Evolutionary conservation across 64 coral and sea anemone species (phyloP).

Genomic region (Actinia equina): DNA sequence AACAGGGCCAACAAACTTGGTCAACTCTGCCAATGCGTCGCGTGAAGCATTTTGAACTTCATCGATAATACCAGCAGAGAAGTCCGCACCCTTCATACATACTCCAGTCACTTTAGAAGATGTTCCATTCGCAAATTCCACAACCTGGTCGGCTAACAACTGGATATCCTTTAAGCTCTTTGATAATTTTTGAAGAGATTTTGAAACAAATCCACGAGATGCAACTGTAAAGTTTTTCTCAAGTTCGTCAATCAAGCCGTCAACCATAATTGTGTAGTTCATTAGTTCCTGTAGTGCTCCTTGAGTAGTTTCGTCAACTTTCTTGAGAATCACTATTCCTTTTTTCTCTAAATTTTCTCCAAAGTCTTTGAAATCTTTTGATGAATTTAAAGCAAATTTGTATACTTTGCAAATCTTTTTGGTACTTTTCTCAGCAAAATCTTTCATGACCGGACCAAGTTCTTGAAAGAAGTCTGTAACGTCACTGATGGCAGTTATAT

Average conservation of each 20-base stretch:
- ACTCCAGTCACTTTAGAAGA: conserved; percentile 48
- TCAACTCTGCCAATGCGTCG: conserved; percentile 46
- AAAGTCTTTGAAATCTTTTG: conserved; percentile 55
- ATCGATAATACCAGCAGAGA: conserved; percentile 71
- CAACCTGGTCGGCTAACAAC: conserved; percentile 43
- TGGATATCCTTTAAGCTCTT: conserved; percentile 46
- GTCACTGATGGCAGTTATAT: conserved; percentile 64
- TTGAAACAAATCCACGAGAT: conserved; percentile 54
- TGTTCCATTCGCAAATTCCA: conserved; percentile 72
- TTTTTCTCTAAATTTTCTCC: conserved; percentile 63
- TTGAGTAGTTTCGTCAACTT: conserved; percentile 52
- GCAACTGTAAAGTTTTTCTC: conserved; percentile 62
- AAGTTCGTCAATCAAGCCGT: conserved; percentile 65
- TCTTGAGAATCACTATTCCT: conserved; percentile 22
- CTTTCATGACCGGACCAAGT: conserved; percentile 29
- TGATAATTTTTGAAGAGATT: conserved; percentile 58
- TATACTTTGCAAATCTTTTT: conserved; percentile 53
- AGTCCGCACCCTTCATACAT: conserved; percentile 65
- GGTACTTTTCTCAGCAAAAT: conserved; percentile 33
- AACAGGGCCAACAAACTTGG: conserved; percentile 73
- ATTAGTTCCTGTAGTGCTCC: conserved; percentile 42
- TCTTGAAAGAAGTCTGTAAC: conserved; percentile 61
- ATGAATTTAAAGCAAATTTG: conserved; percentile 38
- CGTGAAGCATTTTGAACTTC: conserved; percentile 58
- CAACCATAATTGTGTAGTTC: conserved; percentile 56